Base-by-base conservation (phyloP, 2,888 invertebrate species). In the Parnassius smintheus region DNA sequence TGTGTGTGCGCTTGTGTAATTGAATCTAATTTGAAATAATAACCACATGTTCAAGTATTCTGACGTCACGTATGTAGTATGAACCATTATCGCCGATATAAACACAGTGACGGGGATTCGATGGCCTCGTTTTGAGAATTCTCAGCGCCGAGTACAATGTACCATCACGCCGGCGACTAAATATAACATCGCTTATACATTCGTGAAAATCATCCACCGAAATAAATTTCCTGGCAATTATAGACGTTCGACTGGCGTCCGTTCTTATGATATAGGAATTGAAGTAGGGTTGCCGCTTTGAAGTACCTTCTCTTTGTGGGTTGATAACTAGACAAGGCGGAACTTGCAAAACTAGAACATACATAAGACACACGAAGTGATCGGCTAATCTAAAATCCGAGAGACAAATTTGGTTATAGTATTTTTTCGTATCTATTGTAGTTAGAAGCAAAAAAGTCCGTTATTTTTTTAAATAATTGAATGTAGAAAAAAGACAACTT, bases 41-140 rank as follows among this genome's bases (percentile, higher is more conserved):
- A 49, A 2, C 18, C 49, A 49, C 49, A 12, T 49, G 51, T 55
- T 46, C 42, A 56, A 49, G 11, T 9, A 42, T 9, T 35, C 13
- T 59, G 59, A 64, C 64, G 64, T 49, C 57, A 64, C 59, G 54
- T 57, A 51, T 69, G 68, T 7, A 35, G 56, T 57, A 51, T 69
- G 68, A 65, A 64, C 71, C 68, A 75, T 74, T 70, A 77, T 68
- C 68, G 69, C 67, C 70, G 72, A 73, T 71, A 77, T 81, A 80
- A 82, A 81, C 74, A 72, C 65, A 70, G 74, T 72, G 75, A 75
- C 71, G 72, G 69, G 70, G 77, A 79, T 78, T 77, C 71, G 74
- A 77, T 80, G 81, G 77, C 82, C 83, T 75, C 80, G 73, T 81
- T 86, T 75, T 75, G 71, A 72, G 72, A 70, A 77, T 79, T 78